Percentiles rank a stretch among this genome's conserved stretches.
Evolutionary conservation across 2,888 invertebrate genomes (phyloP).

Genomic region (Blastobasis lacticolella): DNA sequence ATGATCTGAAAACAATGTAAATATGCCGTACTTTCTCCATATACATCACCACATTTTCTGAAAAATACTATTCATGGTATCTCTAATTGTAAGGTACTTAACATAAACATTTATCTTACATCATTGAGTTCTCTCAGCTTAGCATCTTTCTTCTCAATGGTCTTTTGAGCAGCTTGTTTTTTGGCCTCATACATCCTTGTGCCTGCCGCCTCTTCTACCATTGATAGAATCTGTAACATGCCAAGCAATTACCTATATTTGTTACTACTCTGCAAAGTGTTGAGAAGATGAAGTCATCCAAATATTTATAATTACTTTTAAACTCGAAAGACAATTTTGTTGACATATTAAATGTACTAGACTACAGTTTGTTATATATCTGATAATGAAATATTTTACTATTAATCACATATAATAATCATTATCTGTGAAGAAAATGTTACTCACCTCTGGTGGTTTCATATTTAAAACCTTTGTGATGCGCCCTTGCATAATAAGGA

Average conservation of each 20-base stretch:
- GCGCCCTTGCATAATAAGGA: slow-evolving; percentile 99
- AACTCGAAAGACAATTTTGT: too few relatives aligned
- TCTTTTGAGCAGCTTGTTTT: slow-evolving; percentile 87
- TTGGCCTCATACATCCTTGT: slow-evolving; percentile 97
- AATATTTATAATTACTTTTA: too few relatives aligned
- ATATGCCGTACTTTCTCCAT: neutral
- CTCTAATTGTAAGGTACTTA: neutral
- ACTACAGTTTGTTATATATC: too few relatives aligned
- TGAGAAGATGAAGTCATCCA: too few relatives aligned
- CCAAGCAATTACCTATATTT: neutral
- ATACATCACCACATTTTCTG: neutral
- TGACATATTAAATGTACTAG: too few relatives aligned
- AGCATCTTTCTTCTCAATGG: slow-evolving; percentile 93
- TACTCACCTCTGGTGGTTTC: slow-evolving; percentile 93
- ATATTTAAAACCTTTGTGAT: slow-evolving; percentile 99
- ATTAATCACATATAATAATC: too few relatives aligned
- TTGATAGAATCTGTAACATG: slow-evolving; percentile 83
- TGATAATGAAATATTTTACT: too few relatives aligned
- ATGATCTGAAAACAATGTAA: slow-evolving; percentile 67
- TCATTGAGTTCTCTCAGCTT: slow-evolving; percentile 90
- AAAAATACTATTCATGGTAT: neutral
- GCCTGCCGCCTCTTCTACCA: slow-evolving; percentile 99
- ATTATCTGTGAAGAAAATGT: neutral
- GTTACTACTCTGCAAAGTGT: too few relatives aligned
- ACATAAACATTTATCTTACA: slow-evolving; percentile 55